phyloP scores from a whole-genome alignment of 2,113 vertebrate species.

The Corvus moneduloides region DNA sequence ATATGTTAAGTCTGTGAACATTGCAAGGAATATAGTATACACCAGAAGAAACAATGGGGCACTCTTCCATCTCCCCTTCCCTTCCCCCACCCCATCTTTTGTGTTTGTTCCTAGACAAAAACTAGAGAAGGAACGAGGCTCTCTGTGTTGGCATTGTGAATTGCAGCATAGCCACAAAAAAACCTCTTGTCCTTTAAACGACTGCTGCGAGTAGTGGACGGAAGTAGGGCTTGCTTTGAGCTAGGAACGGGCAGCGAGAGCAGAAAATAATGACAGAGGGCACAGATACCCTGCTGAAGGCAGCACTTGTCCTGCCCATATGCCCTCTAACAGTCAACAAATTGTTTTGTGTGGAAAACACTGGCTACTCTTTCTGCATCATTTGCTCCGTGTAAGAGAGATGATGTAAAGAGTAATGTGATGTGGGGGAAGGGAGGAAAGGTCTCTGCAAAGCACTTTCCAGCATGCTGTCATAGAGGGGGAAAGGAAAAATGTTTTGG shows the following conservation, averaged over 20 bases:
- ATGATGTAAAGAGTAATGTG: neutral
- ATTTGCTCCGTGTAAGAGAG: constrained; percentile 6
- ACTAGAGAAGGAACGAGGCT: neutral
- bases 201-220: neutral
- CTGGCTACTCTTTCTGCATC: neutral
- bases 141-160: neutral
- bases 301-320: constrained; percentile 7
- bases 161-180: constrained; percentile 10
- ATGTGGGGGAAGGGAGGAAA: constrained; percentile 1
- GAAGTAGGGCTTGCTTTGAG: constrained; percentile 38
- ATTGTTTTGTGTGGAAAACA: constrained; percentile 29
- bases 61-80: neutral
- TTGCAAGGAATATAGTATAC: neutral
- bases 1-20: neutral
- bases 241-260: neutral
- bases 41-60: neutral
- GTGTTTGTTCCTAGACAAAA: neutral
- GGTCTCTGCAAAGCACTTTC: neutral
- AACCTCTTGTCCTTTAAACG: neutral
- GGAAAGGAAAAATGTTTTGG: neutral
- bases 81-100: neutral
- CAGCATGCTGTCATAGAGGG: neutral
- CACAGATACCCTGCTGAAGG: constrained; percentile 47
- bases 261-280: constrained; percentile 47
- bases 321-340: constrained; percentile 47